Evolutionary conservation across 2,113 vertebrate species (phyloP), one percentile per base, ranked within the genome.

Genomic region (Poecilia latipinna): DNA sequence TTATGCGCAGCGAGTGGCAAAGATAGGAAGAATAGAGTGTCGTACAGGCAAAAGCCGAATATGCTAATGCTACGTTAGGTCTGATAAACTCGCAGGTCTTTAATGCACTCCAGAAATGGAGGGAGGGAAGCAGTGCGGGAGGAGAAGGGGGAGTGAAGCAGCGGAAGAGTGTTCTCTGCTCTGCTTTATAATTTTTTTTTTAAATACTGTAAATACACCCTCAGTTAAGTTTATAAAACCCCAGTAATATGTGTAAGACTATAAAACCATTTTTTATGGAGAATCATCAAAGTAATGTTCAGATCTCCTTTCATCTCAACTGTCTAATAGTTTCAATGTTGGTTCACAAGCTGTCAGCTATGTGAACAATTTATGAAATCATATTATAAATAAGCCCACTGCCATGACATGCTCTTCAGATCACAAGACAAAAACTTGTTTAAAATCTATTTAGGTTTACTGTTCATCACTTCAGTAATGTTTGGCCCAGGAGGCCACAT

Each of bases 81-180:
- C 85, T 92, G 92, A 94, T 93, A 93, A 91, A 93, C 88, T 82
- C 74, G 75, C 80, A 71, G 80, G 87, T 83, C 78, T 93, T 92
- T 87, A 93, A 90, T 89, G 86, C 85, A 76, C 91, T 80, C 85
- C 86, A 42, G 89, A 71, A 51, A 80, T 76, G 60, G 70, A 68
- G 70, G 65, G 71, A 7, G 65, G 63, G 51, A 37, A 68, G 64
- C 61, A 33, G 51, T n/a, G 51, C 24, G 35, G 26, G 73, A 44
- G 19, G 54, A 10, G 42, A 33, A 28, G 13, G 29, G 31, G 26
- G 65, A 35, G 62, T 24, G 67, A 76, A 65, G 76, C 62, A 70
- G 72, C 88, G 66, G 75, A 57, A 80, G 86, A 89, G 72, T 67
- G 65, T 72, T 83, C 82, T 80, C 75, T 57, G 65, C 82, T 65